Base-by-base conservation (phyloP, 2,888 invertebrate genomes). In the Eucera pruinosa region DNA sequence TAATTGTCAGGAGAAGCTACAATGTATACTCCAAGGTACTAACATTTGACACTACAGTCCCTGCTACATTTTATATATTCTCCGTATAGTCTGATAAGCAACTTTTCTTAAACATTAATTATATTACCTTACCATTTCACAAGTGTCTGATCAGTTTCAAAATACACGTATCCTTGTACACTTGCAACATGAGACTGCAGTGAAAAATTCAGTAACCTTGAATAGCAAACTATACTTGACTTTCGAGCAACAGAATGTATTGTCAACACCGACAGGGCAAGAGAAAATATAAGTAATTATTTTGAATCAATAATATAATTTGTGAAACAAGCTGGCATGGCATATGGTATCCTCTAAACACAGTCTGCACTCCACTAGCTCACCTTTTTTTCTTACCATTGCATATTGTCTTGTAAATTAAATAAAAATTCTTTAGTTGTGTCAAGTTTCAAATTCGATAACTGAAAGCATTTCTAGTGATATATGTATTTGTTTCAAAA, bases 291-390 rank as follows among this genome's bases (percentile, higher is more conserved):
- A 90, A 88, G 87, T 85, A 84, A 88, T 86, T 86, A 80, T 78
- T 86, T 84, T 83, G 84, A 85, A 84, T 86, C 81, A 81, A 87
- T 82, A 82, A 87, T 83, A 85, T 81, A 84, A 82, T 82, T 87
- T 86, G 83, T 89, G 85, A 90, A 90, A 88, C 84, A 90, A 90
- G 90, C 90, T 92, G 90, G 91, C 90, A 90, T 91, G 89, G 90
- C 90, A 89, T 90, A 89, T 91, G 91, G 91, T 92, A 92, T 92
- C 92, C 92, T 92, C 92, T 90, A 92, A 92, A 92, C 92, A 92
- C 92, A 92, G 92, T 92, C 91, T 92, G 92, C 92, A 92, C 92
- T 92, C 92, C 92, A 92, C 92, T 92, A 92, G 91, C 90, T 92
- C 89, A 90, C 90, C 90, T 91, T 78, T 91, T 64, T 88, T 85